phyloP scores from a whole-genome alignment of 2,113 vertebrate species.

The Crotalus viridis region DNA sequence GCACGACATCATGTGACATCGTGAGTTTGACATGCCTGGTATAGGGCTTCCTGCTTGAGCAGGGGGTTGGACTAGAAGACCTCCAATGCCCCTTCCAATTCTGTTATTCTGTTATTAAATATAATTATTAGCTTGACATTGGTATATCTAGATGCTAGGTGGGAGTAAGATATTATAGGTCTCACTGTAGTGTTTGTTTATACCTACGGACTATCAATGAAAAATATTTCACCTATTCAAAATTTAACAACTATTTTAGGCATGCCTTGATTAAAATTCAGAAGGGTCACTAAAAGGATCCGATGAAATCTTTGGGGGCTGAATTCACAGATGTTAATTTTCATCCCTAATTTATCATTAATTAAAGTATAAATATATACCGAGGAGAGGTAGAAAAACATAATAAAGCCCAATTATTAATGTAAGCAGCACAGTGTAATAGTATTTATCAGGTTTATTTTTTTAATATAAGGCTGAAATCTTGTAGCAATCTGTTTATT shows the following conservation, averaged over 20 bases:
- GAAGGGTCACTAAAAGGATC: neutral
- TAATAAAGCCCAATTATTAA: conserved; percentile 6
- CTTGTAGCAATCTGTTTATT: conserved; percentile 5
- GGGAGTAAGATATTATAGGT: neutral
- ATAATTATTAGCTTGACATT: neutral
- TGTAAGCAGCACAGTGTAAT: neutral
- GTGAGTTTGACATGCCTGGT: neutral
- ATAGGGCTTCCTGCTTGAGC: too few relatives aligned
- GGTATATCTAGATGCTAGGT: neutral
- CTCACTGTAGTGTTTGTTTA: neutral
- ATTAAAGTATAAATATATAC: neutral
- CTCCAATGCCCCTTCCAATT: neutral
- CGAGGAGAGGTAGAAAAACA: neutral
- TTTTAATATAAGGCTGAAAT: neutral
- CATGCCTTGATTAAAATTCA: neutral
- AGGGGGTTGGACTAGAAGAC: neutral
- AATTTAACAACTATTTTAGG: neutral
- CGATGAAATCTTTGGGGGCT: neutral
- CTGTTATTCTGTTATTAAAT: neutral
- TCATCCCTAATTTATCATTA: neutral
- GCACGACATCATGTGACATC: too few relatives aligned
- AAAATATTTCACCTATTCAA: neutral
- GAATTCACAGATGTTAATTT: neutral
- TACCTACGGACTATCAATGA: neutral
- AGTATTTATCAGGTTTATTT: neutral